Evolutionary conservation across 2,797 vertebrate species (phyloP), one percentile per base, ranked within the genome.

Genomic region (Psittacula derbiana): DNA sequence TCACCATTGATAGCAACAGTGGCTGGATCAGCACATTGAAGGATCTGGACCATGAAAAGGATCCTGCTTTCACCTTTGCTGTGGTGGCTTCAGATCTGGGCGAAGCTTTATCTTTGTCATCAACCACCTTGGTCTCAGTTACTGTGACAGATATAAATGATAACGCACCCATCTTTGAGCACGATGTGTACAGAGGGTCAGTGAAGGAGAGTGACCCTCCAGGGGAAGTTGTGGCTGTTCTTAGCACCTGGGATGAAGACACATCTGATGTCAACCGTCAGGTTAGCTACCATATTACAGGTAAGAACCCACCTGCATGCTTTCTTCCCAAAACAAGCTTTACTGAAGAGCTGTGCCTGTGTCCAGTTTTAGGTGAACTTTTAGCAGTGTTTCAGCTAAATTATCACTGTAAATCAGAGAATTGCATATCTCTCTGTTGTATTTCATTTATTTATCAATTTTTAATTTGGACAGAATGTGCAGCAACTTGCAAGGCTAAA

Each of bases 231-330:
- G 99, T 99, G 64, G 99, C 99, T 10, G 98, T 99, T 50, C 98
- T 99, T 80, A 99, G 99, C 97, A 99, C 99, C 5, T 98, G 98
- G 97, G 99, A 99, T 95, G 98, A 98, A 67, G 99, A 99, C 97
- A 99, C 98, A 1, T 99, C 99, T 4, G 98, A 98, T 44, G 85
- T 98, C 49, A 99, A 99, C 95, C 98, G 98, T 30, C 99, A 99
- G 98, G 99, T 99, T 97, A 99, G 98, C 98, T 99, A 99, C 97
- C 98, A 99, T 95, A 99, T 99, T 95, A 99, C 99, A 91, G 99
- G 99, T 99, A 96, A 98, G 98, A 83, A 86, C 49, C 31, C 55
- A 4, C 24, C 73, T 64, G 19, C 24, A 28, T 69, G 55, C 64
- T 88, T 95, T 80, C 38, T 90, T 90, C 31, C 44, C 49, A 7